These are phyloP conservation scores for Argyrosomus japonicus DNA, from an alignment of 2,113 vertebrate species.

Conservation along the genomic window DNA sequence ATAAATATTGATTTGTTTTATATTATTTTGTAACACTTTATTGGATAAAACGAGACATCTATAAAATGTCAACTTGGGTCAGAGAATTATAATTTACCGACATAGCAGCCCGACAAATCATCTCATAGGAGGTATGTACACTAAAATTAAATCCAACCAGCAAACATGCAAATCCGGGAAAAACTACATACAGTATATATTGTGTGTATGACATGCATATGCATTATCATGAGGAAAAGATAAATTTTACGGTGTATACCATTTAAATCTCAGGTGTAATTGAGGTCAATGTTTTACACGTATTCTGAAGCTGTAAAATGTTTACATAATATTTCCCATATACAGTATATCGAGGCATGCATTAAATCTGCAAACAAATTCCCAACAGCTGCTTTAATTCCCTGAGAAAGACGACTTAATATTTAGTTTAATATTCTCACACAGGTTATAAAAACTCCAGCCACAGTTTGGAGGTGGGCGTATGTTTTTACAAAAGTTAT, in stretches of 20 bases:
- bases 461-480: background rate
- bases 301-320: slow-evolving; percentile 15
- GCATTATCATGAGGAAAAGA: background rate
- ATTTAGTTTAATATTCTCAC: slow-evolving; percentile 59
- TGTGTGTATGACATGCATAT: background rate
- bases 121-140: background rate
- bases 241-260: background rate
- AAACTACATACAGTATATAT: background rate
- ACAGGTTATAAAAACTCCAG: slow-evolving; percentile 47
- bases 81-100: background rate
- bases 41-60: background rate
- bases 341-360: background rate
- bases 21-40: too few species aligned
- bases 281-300: background rate
- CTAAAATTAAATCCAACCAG: background rate
- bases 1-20: background rate
- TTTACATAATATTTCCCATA: background rate
- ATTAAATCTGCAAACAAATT: slow-evolving; percentile 25
- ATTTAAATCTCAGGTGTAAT: background rate
- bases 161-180: background rate
- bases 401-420: slow-evolving; percentile 27
- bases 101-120: background rate
- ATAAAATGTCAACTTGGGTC: background rate
- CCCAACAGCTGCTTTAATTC: slow-evolving; percentile 38
- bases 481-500: slow-evolving; percentile 25